Evolutionary conservation across 2,797 vertebrate genomes (phyloP).

Genomic region (Momotus momota): DNA sequence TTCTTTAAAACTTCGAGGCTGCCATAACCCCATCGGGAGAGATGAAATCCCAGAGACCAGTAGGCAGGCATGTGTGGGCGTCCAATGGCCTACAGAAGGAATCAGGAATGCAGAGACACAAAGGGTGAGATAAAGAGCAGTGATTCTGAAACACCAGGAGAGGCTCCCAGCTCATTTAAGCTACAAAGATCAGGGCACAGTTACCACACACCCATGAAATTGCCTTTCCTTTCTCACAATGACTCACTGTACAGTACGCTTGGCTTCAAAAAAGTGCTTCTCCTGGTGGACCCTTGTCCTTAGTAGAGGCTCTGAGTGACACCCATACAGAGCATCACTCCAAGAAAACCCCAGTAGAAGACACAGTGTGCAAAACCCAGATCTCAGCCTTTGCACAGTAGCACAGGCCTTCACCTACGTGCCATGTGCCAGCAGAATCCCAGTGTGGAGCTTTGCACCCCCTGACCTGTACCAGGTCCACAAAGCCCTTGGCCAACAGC

Average conservation of each 20-base stretch:
- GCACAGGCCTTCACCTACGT: fast-evolving
- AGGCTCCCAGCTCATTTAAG: neutral
- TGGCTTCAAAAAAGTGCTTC: neutral
- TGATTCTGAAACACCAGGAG: neutral
- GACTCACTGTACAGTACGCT: neutral
- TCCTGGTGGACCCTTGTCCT: neutral
- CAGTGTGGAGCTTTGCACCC: fast-evolving
- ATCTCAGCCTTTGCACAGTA: neutral
- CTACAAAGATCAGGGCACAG: neutral
- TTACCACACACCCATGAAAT: neutral
- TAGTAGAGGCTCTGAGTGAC: neutral
- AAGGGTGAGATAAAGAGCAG: neutral
- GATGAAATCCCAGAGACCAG: conserved; percentile 73
- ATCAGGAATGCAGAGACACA: neutral
- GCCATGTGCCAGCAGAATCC: fast-evolving
- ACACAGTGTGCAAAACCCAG: neutral
- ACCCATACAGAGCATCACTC: neutral
- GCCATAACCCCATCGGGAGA: conserved; percentile 51
- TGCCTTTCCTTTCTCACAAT: neutral
- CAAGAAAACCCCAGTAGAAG: neutral
- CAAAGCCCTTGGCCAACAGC: neutral
- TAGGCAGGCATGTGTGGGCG: conserved; percentile 66
- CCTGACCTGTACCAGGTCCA: neutral
- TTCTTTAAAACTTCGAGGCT: conserved; percentile 25
- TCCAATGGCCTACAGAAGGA: conserved; percentile 50